Conservation (phyloP, 2,797 vertebrate species). For the Muscicapa striata region DNA sequence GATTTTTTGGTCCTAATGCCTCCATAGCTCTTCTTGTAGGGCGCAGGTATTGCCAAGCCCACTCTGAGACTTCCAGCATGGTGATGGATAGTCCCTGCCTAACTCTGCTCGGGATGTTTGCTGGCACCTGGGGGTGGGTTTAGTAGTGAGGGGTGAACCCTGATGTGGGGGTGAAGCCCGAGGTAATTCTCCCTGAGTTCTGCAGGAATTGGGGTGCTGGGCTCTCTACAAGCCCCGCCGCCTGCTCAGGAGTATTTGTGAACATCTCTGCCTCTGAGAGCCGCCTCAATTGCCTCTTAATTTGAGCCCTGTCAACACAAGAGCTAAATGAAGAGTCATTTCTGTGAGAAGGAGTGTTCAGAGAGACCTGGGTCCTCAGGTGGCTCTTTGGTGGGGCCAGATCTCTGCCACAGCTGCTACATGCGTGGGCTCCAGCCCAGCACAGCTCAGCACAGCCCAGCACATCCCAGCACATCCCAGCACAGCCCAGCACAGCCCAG, state of each 20-base stretch:
- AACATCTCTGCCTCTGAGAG: background rate
- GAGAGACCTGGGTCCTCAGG: background rate
- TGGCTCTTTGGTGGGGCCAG: background rate
- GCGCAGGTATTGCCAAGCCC: background rate
- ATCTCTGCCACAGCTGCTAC: background rate
- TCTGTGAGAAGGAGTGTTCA: background rate
- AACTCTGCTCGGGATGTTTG: background rate
- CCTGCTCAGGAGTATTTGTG: background rate
- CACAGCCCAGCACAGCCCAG: no score
- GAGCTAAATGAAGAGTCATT: conserved; percentile 24
- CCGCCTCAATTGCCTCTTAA: background rate
- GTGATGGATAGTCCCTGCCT: background rate
- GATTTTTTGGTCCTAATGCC: background rate
- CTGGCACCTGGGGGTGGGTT: background rate
- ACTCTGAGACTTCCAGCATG: background rate
- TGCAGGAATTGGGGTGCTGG: background rate
- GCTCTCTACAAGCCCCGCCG: background rate
- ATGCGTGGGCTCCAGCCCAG: background rate
- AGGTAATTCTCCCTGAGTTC: background rate
- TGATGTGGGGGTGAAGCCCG: background rate
- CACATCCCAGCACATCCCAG: no score
- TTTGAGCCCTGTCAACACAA: conserved; percentile 18
- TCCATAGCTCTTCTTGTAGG: background rate
- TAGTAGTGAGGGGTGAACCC: no score
- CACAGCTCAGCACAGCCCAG: no score